These are phyloP conservation scores for Sylvia borin DNA, from an alignment of 2,797 vertebrate genomes.

Conservation along the genomic window DNA sequence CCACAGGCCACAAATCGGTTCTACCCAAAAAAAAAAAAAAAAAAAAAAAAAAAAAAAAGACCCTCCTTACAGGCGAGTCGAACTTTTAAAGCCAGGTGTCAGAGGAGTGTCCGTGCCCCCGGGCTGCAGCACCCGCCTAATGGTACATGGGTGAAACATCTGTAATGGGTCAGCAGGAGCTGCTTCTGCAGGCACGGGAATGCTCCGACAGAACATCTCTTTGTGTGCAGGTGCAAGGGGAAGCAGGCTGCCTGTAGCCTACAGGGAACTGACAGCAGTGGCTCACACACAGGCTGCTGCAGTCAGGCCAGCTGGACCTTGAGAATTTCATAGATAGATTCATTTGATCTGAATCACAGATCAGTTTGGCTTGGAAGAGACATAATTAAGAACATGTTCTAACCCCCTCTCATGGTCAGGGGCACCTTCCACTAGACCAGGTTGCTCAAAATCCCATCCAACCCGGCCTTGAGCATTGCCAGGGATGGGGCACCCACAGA, in stretches of 20 bases:
- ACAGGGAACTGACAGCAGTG: no score
- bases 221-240: rapidly evolving
- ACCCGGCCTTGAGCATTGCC: neutral
- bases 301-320: rapidly evolving
- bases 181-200: rapidly evolving
- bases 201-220: neutral
- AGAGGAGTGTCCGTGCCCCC: rapidly evolving
- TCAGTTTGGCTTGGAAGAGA: neutral
- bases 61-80: rapidly evolving
- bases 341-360: neutral
- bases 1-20: rapidly evolving
- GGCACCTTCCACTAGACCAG: neutral
- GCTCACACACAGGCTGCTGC: neutral
- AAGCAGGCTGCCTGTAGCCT: neutral
- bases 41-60: rapidly evolving
- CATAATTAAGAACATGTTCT: neutral
- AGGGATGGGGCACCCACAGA: neutral
- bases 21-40: rapidly evolving
- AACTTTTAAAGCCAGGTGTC: rapidly evolving
- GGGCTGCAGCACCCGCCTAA: rapidly evolving
- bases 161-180: neutral
- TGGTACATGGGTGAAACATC: rapidly evolving
- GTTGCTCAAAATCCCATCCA: neutral
- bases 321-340: neutral
- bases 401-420: neutral